Evolutionary conservation across 2,113 vertebrate genomes (phyloP), one percentile per base, ranked within the genome.

Genomic region (Nicator chloris): DNA sequence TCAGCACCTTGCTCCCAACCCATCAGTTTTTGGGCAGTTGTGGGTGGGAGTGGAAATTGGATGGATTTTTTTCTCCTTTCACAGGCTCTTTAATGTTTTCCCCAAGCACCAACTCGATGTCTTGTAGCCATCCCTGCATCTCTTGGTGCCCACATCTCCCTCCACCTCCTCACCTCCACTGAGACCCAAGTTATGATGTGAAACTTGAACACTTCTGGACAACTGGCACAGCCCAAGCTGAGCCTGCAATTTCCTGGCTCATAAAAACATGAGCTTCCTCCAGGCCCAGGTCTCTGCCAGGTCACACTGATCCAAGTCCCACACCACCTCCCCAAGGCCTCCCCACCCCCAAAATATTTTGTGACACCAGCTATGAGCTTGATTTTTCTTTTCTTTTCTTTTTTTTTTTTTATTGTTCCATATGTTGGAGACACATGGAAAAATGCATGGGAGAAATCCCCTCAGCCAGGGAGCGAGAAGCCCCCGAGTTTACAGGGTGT

Each of bases 181-280:
- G 10, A 81, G 87, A 44, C 18, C 28, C 83, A 7, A 19, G 30
- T 75, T 83, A 60, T 3, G 59, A 82, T 14, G 71, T 79, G 79
- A 35, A 81, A 91, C 66, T 21, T 22, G 61, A 90, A 63, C 82
- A 51, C 10, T 10, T 4, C 13, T 1, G 44, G 94, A 78, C 82
- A 92, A 91, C 64, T 96, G 86, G 89, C 82, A 88, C 19, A 1
- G 65, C 70, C 93, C 28, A 37, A 93, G 82, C 94, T 92, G 80
- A 93, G 85, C 82, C 95, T 95, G 87, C 80, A 92, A 93, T 95
- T 96, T 96, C 95, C 92, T 96, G 90, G 47, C 90, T 92, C 80
- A 37, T 96, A 94, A 96, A 96, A 97, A 86, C 77, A 39, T 56
- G 93, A 96, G 85, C 92, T 96, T 95, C 92, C 93, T 97, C 94